These are phyloP conservation scores for Heloderma charlesbogerti DNA, from an alignment of 2,113 vertebrate species.

Conservation along the genomic window DNA sequence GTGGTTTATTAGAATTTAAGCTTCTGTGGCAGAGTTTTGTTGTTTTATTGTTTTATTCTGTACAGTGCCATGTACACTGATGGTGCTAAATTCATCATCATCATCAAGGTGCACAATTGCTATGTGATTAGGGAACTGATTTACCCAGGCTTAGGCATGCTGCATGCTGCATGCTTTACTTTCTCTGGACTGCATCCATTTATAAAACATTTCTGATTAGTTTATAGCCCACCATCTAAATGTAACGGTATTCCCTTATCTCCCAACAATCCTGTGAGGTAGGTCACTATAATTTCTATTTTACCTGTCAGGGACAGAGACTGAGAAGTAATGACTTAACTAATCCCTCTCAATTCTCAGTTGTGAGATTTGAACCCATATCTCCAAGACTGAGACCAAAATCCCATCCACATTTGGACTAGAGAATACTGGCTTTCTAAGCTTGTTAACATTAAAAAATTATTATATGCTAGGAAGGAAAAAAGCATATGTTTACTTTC, in stretches of 20 bases:
- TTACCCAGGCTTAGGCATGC: neutral
- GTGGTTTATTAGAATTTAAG: too few species aligned
- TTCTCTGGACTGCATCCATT: neutral
- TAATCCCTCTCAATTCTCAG: neutral
- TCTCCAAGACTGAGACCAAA: neutral
- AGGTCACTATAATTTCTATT: neutral
- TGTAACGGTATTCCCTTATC: neutral
- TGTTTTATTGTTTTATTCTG: too few species aligned
- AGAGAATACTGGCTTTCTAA: neutral
- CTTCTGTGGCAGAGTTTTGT: too few species aligned
- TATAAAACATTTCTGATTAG: neutral
- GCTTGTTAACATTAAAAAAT: neutral
- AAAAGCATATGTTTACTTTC: neutral
- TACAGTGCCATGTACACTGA: too few species aligned
- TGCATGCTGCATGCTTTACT: neutral
- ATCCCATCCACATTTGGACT: neutral
- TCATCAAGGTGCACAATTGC: neutral
- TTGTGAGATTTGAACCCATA: neutral
- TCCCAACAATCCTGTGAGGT: neutral
- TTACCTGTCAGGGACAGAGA: neutral
- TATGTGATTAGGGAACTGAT: neutral
- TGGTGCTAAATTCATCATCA: too few species aligned
- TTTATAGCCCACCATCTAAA: neutral
- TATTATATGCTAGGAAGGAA: neutral
- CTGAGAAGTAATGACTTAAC: neutral